Base-by-base conservation (phyloP, 1,140 invertebrate genomes). In the Leptinotarsa lineolata region DNA sequence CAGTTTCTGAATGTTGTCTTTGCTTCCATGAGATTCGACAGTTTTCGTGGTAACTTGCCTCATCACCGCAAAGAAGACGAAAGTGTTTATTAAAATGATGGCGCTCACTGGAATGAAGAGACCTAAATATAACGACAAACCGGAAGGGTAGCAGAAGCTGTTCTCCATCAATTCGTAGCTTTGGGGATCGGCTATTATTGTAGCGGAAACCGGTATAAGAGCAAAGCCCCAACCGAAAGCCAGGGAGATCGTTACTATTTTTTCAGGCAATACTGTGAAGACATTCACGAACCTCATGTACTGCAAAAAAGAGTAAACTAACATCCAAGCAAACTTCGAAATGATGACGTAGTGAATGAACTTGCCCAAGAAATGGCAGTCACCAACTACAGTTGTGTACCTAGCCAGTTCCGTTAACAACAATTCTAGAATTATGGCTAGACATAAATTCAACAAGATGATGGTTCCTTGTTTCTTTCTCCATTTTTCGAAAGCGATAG, bases 301-400 rank as follows among this genome's bases (percentile, higher is more conserved):
- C 79, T 91, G 90, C 58, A 90, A 81, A 61, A 87, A 81, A n/a
- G 89, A 89, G 18, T 89, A 88, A 64, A 91, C 85, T 46, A 91
- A 79, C 89, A 90, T 90, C 90, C 90, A 91, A 79, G 85, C 85
- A 81, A 91, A 91, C 75, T 89, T 87, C 16, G 88, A 83, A 46
- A 90, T 77, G 24, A 90, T 85, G 4, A 88, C 85, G 79, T 90
- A 91, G 76, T 91, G 90, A 59, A 90, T 75, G 30, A 87, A 54
- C 16, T 86, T 86, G 5, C 90, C 90, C 20, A 89, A 74, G 22
- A 84, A 75, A 88, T 90, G 0, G 73, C 76, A 65, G 72, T 74
- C 24, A 70, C 79, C 24, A 75, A 79, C 11, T 77, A 18, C 0
- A 72, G 1, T 74, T 69, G 58, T 83, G 74, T 74, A 87, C 16